These are phyloP conservation scores for Spatulosminthurus flaviceps DNA, from an alignment of 2,888 invertebrate species.

Conservation along the genomic window DNA sequence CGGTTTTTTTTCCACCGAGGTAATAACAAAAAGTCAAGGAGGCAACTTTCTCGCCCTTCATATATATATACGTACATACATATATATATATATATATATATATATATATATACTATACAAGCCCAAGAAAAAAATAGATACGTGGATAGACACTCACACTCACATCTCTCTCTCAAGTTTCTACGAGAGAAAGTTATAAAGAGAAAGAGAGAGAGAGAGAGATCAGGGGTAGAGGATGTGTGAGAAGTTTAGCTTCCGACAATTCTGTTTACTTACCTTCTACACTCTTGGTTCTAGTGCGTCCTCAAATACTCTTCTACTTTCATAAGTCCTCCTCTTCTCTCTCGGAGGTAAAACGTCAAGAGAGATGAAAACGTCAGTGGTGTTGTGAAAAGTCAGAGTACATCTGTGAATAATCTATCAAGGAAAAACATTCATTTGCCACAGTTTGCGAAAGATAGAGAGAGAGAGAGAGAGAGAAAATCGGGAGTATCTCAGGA, in stretches of 20 bases:
- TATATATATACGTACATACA: too few relatives aligned
- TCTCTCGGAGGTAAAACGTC: not conserved
- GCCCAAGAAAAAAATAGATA: too few relatives aligned
- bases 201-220: not conserved
- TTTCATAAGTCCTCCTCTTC: constrained; percentile 24
- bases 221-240: not conserved
- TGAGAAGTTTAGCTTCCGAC: constrained; percentile 19
- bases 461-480: too few relatives aligned
- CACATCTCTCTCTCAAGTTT: too few relatives aligned
- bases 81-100: too few relatives aligned
- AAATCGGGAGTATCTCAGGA: too few relatives aligned
- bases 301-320: constrained; percentile 4
- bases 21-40: not conserved
- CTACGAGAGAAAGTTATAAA: not conserved
- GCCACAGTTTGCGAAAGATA: too few relatives aligned
- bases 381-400: constrained; percentile 18
- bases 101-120: not conserved
- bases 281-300: not conserved
- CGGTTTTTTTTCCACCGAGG: not conserved
- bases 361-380: not conserved
- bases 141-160: too few relatives aligned
- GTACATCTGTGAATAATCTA: constrained; percentile 26
- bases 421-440: constrained; percentile 17
- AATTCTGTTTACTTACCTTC: constrained; percentile 21
- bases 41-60: not conserved